These are phyloP conservation scores for Mesodorylaimus sp. DNA, from an alignment of 2,888 invertebrate species.

Conservation along the genomic window DNA sequence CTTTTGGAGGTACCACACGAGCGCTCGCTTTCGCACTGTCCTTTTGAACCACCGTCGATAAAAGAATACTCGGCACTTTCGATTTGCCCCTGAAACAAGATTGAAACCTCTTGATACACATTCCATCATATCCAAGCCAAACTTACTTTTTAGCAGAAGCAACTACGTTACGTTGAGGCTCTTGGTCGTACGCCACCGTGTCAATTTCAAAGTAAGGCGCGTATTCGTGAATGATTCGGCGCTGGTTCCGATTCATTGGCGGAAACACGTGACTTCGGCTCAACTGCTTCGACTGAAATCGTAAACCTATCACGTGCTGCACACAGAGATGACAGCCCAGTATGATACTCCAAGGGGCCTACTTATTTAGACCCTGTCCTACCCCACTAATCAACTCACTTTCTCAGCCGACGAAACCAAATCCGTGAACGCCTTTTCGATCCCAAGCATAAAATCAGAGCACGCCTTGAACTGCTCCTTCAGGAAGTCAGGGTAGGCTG, in stretches of 20 bases:
- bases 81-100: no score
- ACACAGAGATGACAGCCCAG: no score
- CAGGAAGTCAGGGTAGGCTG: conserved; percentile 67
- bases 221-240: conserved; percentile 78
- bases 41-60: no score
- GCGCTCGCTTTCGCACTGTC: no score
- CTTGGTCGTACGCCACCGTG: conserved; percentile 78
- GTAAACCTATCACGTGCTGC: no score
- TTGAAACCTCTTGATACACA: no score
- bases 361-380: no score
- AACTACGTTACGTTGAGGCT: conserved; percentile 73
- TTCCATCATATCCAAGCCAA: no score
- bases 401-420: conserved; percentile 69
- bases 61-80: no score
- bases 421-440: conserved; percentile 63
- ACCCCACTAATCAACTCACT: conserved; percentile 43
- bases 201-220: conserved; percentile 85
- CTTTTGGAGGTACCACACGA: no score
- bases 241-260: conserved; percentile 75
- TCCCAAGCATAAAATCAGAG: conserved; percentile 54
- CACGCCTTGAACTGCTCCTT: conserved; percentile 63
- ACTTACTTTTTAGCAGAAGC: conserved; percentile 33
- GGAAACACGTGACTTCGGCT: conserved; percentile 68
- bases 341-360: no score
- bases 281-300: conserved; percentile 44